These are phyloP conservation scores for Prenolepis imparis DNA, from an alignment of 2,888 invertebrate species.

Conservation along the genomic window DNA sequence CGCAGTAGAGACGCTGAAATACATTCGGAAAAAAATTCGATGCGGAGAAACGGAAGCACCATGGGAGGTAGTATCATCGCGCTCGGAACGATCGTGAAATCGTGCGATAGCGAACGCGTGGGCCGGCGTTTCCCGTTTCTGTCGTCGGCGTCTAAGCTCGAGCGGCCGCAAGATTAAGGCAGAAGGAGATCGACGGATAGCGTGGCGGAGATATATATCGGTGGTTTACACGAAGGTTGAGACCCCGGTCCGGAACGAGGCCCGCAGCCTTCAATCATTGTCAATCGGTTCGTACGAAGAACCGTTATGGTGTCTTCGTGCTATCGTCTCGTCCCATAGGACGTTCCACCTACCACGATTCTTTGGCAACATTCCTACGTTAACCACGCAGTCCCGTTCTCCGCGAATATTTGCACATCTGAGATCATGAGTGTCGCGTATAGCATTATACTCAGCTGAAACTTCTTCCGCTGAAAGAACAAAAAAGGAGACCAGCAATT, in stretches of 20 bases:
- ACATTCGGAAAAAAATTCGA: neutral
- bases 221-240: slow-evolving; percentile 65
- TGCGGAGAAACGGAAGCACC: slow-evolving; percentile 36
- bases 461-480: neutral
- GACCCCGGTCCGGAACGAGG: slow-evolving; percentile 61
- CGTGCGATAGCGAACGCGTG: slow-evolving; percentile 59
- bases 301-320: slow-evolving; percentile 78
- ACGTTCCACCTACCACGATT: slow-evolving; percentile 72
- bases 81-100: slow-evolving; percentile 59
- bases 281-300: slow-evolving; percentile 81
- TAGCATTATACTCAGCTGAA: neutral
- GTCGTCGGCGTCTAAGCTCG: slow-evolving; percentile 55
- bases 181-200: slow-evolving; percentile 65
- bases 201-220: slow-evolving; percentile 62
- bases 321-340: slow-evolving; percentile 49
- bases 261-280: slow-evolving; percentile 80
- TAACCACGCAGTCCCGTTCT: slow-evolving; percentile 74
- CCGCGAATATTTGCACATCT: slow-evolving; percentile 39
- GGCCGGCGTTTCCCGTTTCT: slow-evolving; percentile 60
- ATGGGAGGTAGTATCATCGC: slow-evolving; percentile 44
- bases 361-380: slow-evolving; percentile 71
- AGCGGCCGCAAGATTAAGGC: slow-evolving; percentile 44
- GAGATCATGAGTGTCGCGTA: slow-evolving; percentile 26
- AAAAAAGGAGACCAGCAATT: neutral
- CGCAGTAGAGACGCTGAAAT: slow-evolving; percentile 9